A percentile compares a stretch with the other conserved stretches of the same genome.
These are phyloP conservation scores for Scylla paramamosain DNA, from an alignment of 1,140 invertebrate species.

Conservation along the genomic window DNA sequence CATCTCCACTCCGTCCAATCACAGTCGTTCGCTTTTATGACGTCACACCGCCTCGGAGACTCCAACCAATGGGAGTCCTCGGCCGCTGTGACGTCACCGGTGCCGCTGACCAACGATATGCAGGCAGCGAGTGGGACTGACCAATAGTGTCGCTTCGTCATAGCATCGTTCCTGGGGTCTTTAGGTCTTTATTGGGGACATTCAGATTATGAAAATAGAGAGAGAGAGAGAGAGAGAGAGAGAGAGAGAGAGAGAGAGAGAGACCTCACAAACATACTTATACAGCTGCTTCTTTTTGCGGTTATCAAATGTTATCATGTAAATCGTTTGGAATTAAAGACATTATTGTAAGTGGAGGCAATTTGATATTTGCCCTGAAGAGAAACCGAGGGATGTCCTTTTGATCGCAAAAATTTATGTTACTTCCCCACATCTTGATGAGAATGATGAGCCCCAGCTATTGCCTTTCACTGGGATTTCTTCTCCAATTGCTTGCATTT, in stretches of 20 bases:
- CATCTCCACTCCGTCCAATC: neutral
- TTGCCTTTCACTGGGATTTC: conserved; percentile 67
- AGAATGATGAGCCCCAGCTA: conserved; percentile 51
- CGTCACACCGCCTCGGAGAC: neutral
- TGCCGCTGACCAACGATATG: neutral
- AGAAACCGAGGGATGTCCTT: conserved; percentile 51
- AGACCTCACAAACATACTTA: neutral
- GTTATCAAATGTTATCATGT: conserved; percentile 53
- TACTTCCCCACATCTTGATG: neutral
- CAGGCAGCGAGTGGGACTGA: neutral
- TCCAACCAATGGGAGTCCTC: neutral
- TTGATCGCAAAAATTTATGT: conserved; percentile 55
- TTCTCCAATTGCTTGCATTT: conserved; percentile 64
- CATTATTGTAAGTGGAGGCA: conserved; percentile 59
- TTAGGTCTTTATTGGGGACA: neutral
- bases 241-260: neutral
- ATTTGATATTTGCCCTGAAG: conserved; percentile 40
- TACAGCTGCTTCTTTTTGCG: neutral
- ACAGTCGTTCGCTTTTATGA: neutral
- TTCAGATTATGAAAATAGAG: neutral
- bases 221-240: neutral
- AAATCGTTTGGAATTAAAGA: conserved; percentile 52
- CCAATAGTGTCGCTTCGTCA: neutral
- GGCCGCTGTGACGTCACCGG: neutral
- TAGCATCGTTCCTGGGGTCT: neutral